Conservation (phyloP, 2,888 invertebrate species). For the Tyria jacobaeae region DNA sequence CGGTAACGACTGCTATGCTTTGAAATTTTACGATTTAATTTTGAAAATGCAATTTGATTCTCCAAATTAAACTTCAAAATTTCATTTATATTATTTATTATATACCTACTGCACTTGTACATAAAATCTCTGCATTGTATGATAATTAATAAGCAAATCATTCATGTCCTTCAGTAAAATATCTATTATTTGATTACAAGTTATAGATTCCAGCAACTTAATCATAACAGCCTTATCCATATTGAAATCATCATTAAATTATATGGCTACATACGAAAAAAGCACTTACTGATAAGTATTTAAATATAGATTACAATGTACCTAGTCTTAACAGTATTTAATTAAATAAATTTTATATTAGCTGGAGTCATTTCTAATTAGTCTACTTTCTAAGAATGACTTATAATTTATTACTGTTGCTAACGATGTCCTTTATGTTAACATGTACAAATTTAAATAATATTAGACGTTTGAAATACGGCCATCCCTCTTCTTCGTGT, state of each 20-base stretch:
- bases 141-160: neutral
- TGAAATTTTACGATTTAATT: no score
- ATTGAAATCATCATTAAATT: slow-evolving; percentile 5
- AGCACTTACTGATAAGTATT: neutral
- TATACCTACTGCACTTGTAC: neutral
- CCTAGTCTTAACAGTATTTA: neutral
- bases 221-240: slow-evolving; percentile 6
- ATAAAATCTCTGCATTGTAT: neutral
- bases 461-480: neutral
- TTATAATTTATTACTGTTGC: neutral
- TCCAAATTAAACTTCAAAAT: no score
- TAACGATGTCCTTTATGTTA: neutral
- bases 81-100: no score
- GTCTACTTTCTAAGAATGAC: slow-evolving; percentile 15
- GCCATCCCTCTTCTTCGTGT: no score
- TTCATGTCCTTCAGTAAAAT: neutral
- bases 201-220: neutral
- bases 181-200: neutral
- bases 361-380: neutral
- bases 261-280: neutral
- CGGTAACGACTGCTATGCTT: neutral
- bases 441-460: neutral
- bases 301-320: neutral
- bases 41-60: no score
- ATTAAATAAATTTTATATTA: neutral